These are phyloP conservation scores for Tiliacea aurago DNA, from an alignment of 2,888 invertebrate species.

Conservation along the genomic window DNA sequence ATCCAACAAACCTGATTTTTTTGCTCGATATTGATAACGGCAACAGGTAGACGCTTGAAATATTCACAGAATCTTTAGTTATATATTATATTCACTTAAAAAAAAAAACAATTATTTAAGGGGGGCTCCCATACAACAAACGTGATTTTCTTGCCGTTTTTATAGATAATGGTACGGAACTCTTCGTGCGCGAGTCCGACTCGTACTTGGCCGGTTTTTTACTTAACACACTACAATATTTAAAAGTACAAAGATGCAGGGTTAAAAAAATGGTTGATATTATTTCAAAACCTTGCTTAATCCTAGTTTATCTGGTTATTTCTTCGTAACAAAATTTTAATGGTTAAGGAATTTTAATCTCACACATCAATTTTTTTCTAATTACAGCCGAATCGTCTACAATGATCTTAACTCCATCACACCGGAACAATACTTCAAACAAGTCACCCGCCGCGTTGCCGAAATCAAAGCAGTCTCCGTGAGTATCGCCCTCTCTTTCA, in stretches of 20 bases:
- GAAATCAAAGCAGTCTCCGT: conserved; percentile 97
- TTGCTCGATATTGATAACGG: too few species aligned
- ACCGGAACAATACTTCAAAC: conserved; percentile 98
- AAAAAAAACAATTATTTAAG: too few species aligned
- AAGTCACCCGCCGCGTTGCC: conserved; percentile 96
- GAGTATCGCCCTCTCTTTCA: conserved; percentile 82
- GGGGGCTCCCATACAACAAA: too few species aligned
- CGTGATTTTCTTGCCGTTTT: too few species aligned
- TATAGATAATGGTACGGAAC: too few species aligned
- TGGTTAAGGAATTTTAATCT: neutral
- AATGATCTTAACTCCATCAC: conserved; percentile 97
- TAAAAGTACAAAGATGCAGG: neutral
- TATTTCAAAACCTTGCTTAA: neutral
- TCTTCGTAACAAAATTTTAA: neutral
- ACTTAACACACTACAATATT: neutral
- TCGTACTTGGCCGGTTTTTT: too few species aligned
- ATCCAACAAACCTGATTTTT: too few species aligned
- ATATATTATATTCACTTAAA: too few species aligned
- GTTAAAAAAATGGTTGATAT: too few species aligned
- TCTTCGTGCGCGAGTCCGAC: too few species aligned
- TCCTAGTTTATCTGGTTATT: neutral
- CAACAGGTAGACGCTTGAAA: too few species aligned
- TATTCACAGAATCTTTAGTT: too few species aligned
- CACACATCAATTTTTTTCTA: conserved; percentile 24
- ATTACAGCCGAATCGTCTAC: conserved; percentile 95